phyloP scores from a whole-genome alignment of 2,888 invertebrate species.

The Bombyx huttoni region DNA sequence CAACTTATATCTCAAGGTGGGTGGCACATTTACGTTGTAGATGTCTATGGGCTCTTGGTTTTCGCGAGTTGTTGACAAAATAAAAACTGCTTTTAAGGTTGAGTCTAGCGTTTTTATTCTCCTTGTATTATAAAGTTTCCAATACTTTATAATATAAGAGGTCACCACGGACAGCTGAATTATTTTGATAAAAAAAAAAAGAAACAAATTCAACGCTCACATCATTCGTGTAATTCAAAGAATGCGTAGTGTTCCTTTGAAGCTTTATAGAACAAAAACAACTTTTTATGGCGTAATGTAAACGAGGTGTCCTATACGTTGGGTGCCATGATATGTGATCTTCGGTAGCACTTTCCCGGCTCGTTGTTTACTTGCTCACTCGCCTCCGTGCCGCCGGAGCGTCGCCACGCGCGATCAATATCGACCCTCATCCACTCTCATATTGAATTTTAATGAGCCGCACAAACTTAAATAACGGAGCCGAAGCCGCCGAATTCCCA shows the following conservation, averaged over 20 bases:
- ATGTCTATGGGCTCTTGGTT: no score
- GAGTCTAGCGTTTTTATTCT: no score
- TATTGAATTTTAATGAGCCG: slow-evolving; percentile 51
- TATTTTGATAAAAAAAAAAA: no score
- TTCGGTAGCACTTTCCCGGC: slow-evolving; percentile 1
- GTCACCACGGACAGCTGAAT: no score
- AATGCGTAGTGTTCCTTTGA: not conserved
- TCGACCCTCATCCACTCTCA: slow-evolving; percentile 20
- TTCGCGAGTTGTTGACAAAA: no score
- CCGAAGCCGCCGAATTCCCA: slow-evolving; percentile 20
- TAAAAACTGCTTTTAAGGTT: no score
- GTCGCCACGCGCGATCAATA: slow-evolving; percentile 36
- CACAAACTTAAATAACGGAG: slow-evolving; percentile 32
- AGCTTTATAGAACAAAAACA: not conserved
- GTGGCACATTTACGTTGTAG: no score
- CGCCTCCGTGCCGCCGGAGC: slow-evolving; percentile 18
- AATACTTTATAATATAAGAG: no score
- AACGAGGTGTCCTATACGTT: slow-evolving; percentile 11
- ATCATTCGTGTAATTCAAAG: no score
- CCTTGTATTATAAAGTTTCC: no score
- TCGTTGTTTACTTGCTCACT: slow-evolving; percentile 26
- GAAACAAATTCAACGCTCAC: no score
- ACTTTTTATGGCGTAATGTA: not conserved
- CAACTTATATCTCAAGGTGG: no score
- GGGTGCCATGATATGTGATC: slow-evolving; percentile 14